Evolutionary conservation across 2,888 invertebrate genomes (phyloP).

Genomic region (Drosophila ochracea): DNA sequence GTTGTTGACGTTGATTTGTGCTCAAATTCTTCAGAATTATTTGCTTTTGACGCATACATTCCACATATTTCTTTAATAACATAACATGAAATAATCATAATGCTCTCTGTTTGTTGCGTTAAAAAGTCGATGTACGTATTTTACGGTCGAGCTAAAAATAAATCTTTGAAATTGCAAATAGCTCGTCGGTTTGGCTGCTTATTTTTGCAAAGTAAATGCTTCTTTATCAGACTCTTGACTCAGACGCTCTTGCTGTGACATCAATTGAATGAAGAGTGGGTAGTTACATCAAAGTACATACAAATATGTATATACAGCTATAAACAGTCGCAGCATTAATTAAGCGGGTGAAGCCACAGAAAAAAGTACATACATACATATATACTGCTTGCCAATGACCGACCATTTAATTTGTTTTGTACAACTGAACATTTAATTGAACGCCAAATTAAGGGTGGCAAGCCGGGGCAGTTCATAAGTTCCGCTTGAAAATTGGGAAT

Average conservation of each 20-base stretch:
- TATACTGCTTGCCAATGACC: conserved; percentile 38
- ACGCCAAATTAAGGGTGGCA: conserved; percentile 28
- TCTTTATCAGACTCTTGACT: conserved; percentile 25
- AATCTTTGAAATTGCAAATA: conserved; percentile 40
- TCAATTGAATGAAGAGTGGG: conserved; percentile 37
- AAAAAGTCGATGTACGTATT: conserved; percentile 26
- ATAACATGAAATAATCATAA: conserved; percentile 10
- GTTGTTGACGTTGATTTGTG: conserved; percentile 5
- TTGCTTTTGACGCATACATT: conserved; percentile 1
- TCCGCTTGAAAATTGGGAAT: neutral
- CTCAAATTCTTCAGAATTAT: neutral
- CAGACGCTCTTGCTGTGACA: conserved; percentile 27
- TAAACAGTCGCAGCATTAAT: conserved; percentile 44
- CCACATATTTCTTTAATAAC: neutral
- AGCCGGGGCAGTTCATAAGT: conserved; percentile 16
- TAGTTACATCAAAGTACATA: conserved; percentile 51
- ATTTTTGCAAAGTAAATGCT: conserved; percentile 25
- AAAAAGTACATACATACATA: conserved; percentile 5
- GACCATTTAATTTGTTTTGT: conserved; percentile 41
- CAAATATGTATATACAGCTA: conserved; percentile 19
- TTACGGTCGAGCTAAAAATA: conserved; percentile 53
- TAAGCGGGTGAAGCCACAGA: conserved; percentile 38
- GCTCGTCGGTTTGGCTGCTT: conserved; percentile 29
- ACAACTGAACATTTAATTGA: conserved; percentile 44
- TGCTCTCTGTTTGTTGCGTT: conserved; percentile 1